Evolutionary conservation across 2,113 vertebrate genomes (phyloP).

Genomic region (Bubalus kerabau): DNA sequence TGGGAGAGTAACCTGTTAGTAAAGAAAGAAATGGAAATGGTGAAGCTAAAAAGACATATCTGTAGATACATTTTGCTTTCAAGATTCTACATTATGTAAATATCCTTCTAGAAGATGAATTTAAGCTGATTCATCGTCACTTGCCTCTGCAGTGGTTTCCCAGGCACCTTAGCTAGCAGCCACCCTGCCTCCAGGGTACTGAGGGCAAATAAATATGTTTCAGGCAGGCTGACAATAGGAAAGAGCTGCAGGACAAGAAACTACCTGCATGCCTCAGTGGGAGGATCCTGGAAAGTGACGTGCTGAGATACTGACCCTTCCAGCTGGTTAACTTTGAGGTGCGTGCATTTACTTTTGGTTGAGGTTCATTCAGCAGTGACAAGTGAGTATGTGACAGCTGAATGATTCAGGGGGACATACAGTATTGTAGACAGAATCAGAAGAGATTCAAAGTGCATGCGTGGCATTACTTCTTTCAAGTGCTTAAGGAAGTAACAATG

Average conservation of each 20-base stretch:
- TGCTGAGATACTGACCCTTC: conserved; percentile 28
- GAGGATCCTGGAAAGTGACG: neutral
- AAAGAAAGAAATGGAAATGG: neutral
- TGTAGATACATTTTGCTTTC: neutral
- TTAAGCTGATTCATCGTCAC: conserved; percentile 21
- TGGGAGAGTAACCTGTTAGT: neutral
- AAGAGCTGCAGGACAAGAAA: conserved; percentile 43
- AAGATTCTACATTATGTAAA: neutral
- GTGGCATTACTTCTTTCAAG: neutral
- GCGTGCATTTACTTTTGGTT: neutral
- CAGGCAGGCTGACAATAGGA: conserved; percentile 1
- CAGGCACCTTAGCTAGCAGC: conserved; percentile 45
- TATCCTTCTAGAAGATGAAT: neutral
- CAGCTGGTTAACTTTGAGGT: conserved; percentile 17
- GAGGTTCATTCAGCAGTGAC: neutral
- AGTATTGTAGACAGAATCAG: neutral
- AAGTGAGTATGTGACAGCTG: neutral
- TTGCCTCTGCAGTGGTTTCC: conserved; percentile 42
- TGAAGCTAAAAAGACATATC: neutral
- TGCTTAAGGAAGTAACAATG: neutral
- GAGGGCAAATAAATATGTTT: conserved; percentile 13
- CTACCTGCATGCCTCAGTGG: neutral
- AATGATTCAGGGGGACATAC: neutral
- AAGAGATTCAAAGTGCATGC: neutral
- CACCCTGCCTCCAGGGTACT: conserved; percentile 55